Conservation (phyloP, 2,113 vertebrate genomes). For the Eulemur macaco region DNA sequence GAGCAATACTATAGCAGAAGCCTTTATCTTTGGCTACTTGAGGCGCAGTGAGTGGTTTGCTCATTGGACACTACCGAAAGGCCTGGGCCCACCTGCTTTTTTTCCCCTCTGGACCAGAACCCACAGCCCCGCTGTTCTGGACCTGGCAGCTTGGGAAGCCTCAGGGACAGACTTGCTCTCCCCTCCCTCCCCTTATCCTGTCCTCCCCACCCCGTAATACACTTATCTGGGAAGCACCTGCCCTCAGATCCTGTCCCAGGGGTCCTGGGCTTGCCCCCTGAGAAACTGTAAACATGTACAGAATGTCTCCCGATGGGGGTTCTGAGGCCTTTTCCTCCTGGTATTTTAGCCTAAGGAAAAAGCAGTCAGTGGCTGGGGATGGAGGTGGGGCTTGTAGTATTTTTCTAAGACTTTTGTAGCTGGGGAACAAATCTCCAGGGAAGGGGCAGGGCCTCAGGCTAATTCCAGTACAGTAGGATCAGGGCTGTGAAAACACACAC, state of each 20-base stretch:
- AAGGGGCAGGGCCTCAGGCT: conserved; percentile 18
- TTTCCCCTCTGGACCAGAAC: not conserved
- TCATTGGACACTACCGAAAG: not conserved
- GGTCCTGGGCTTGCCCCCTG: not conserved
- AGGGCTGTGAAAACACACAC: not conserved
- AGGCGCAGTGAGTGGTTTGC: not conserved
- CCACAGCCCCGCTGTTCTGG: not conserved
- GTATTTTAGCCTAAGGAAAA: not conserved
- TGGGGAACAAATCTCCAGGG: conserved; percentile 53
- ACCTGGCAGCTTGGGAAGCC: not conserved
- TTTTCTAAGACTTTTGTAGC: conserved; percentile 41
- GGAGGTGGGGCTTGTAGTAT: not conserved
- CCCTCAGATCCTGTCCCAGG: not conserved
- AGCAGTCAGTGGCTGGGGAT: not conserved
- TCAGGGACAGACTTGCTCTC: not conserved
- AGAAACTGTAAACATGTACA: not conserved
- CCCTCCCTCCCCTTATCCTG: rapidly evolving
- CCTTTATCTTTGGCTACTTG: not conserved
- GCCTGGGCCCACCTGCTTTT: not conserved
- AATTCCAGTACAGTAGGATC: conserved; percentile 15
- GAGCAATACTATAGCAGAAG: not conserved
- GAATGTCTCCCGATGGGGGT: not conserved
- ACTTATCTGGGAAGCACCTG: not conserved
- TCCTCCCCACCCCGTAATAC: rapidly evolving
- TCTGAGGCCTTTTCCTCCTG: not conserved